Base-by-base conservation (phyloP, 1,140 invertebrate genomes). In the Ruditapes philippinarum region DNA sequence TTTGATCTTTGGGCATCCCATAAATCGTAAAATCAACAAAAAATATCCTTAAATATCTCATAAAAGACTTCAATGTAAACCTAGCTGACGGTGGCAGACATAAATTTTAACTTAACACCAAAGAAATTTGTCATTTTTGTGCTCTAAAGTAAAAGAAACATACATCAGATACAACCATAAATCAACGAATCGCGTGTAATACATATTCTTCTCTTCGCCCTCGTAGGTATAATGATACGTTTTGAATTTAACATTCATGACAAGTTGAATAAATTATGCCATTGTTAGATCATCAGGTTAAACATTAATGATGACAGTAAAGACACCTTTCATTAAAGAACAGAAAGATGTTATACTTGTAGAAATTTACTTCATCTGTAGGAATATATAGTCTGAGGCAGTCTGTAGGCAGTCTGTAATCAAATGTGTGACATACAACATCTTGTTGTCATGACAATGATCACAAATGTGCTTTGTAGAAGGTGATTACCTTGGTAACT, bases 211-310 rank as follows among this genome's bases (percentile, higher is more conserved):
- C 74, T 31, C 74, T 49, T 40, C 49, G 33, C 74, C 28, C 19
- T 33, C 49, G 22, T 11, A 33, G 49, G 74, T 54, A 54, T 51
- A 54, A 78, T 33, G 42, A 78, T 54, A 54, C 28, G 0, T 28
- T 49, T 78, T 49, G 54, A 54, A 78, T 78, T 54, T 33, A 51
- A 78, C 74, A 36, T 31, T 49, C 74, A 78, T 78, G 74, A 51
- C 74, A 78, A 54, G 49, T 22, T 51, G 74, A 78, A 54, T 51
- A 78, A 31, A 78, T 78, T 78, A 78, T 36, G 31, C 28, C 49
- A 78, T 78, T 78, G 74, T 78, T 78, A 51, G 31, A 78, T 54
- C 74, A 78, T 54, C 74, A 54, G 45, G 42, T 78, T 54, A 31
- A 78, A 54, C 45, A 78, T 78, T 78, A 78, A 78, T 78, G 31